Base-by-base conservation (phyloP, 2,888 invertebrate genomes). In the Caenorhabditis drosophilae region DNA sequence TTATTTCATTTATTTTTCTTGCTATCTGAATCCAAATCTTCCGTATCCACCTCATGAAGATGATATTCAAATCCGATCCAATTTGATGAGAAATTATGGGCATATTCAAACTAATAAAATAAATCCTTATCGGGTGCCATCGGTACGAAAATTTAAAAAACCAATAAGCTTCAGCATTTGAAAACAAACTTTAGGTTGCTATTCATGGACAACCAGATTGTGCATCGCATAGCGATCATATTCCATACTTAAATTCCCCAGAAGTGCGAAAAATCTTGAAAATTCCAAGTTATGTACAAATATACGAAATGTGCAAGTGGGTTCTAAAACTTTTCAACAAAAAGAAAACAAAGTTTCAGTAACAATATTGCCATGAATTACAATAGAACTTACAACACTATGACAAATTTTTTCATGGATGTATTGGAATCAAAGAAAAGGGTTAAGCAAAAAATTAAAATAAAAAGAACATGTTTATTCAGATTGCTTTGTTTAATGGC, bases 401-500 rank as follows among this genome's bases (percentile, higher is more conserved):
- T 69, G 63, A 55, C 58, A 23, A 18, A 25, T 0, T 63, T 63
- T 31, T 55, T 72, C 35, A 40, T 49, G 0, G 38, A 23, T 2
- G 56, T 70, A 0, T 56, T 70, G 7, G 27, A 52, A 0, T 49
- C 40, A 1, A 46, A 46, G 9, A 70, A 70, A 22, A 38, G 55
- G 26, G 70, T 69, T n/a, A n/a, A n/a, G n/a, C n/a, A n/a, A n/a
- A n/a, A n/a, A n/a, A n/a, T n/a, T n/a, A n/a, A n/a, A n/a, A n/a
- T n/a, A n/a, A n/a, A n/a, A n/a, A n/a, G n/a, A n/a, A n/a, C n/a
- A n/a, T n/a, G n/a, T n/a, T n/a, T n/a, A n/a, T n/a, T n/a, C n/a
- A n/a, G n/a, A n/a, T n/a, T 2, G 60, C 86, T 51, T 78, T 87
- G 41, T 87, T 86, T 79, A 87, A 86, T 70, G 87, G 87, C 6